Base-by-base conservation (phyloP, 1,140 invertebrate species). In the Drosophila mauritiana region DNA sequence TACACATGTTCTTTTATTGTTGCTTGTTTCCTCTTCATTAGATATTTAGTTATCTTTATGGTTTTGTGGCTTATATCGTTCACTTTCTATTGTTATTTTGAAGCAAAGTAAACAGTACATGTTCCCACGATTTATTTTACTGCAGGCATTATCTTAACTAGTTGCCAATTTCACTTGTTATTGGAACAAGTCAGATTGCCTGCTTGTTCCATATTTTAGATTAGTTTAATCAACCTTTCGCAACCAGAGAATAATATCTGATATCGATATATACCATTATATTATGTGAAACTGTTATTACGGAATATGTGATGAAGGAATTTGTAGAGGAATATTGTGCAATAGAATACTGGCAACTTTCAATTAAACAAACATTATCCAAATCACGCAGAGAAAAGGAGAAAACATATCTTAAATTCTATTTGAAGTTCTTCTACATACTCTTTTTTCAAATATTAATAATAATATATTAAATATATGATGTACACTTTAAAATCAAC, bases 1-100 rank as follows among this genome's bases (percentile, higher is more conserved):
- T n/a, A 54, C 3, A 15, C n/a, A 12, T 27, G 22, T 17, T 49
- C 4, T 27, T 34, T 49, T 49, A 20, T 51, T 10, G 6, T 22
- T 34, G 22, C 20, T 36, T 13, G 17, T 12, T 34, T 57, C 8
- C 12, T 27, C 4, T 1, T 13, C 0, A 12, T 12, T 4, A 12
- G 4, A 8, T 25, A 22, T 36, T 25, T 37, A 25, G 53, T 31
- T 62, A 62, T 62, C 36, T 17, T 36, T 3, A 36, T 49, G 22
- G 46, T 31, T 49, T 10, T 12, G 11, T 11, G 0, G 25, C n/a
- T 17, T 31, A 1, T 10, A 15, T 8, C 1, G 6, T 49, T 49
- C 8, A 15, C 7, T 2, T 15, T 7, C 13, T 31, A 31, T 31
- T 49, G 27, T 12, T 51, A 27, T 25, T 27, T 48, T n/a, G 10